Evolutionary conservation across 2,888 invertebrate genomes (phyloP).

Genomic region (Chaetogeoica ovagalla): DNA sequence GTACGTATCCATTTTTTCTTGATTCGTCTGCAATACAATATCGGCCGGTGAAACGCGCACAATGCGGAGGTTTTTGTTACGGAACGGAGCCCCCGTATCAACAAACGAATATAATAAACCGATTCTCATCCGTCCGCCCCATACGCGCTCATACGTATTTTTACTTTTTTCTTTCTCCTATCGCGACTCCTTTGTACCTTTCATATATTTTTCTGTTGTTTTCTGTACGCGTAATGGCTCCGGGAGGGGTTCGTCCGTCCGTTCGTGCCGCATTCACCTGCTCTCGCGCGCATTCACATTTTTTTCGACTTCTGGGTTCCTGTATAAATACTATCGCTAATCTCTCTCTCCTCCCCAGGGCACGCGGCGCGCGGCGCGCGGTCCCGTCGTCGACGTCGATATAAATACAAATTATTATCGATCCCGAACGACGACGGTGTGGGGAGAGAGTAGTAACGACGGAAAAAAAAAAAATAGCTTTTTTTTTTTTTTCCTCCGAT

Average conservation of each 20-base stretch:
- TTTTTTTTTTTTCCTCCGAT: no score
- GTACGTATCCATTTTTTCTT: conserved; percentile 18
- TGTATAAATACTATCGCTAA: conserved; percentile 33
- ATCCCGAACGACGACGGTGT: conserved; percentile 17
- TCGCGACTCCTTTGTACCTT: conserved; percentile 41
- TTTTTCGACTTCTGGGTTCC: conserved; percentile 43
- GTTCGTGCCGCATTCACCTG: conserved; percentile 44
- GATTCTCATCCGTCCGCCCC: conserved; percentile 2
- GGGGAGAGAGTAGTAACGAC: no score
- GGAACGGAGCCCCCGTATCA: conserved; percentile 24
- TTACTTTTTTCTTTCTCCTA: neutral
- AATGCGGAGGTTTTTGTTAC: conserved; percentile 8
- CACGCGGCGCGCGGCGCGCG: neutral
- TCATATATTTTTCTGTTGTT: conserved; percentile 32
- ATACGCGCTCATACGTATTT: conserved; percentile 6
- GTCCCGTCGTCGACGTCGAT: conserved; percentile 33
- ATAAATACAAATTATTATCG: conserved; percentile 52
- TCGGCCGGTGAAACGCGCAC: conserved; percentile 3
- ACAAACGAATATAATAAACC: conserved; percentile 39
- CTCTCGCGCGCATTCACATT: conserved; percentile 19
- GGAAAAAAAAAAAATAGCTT: conserved; percentile 42
- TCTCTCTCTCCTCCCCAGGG: conserved; percentile 45
- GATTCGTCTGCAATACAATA: conserved; percentile 36
- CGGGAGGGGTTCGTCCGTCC: conserved; percentile 15
- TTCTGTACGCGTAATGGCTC: conserved; percentile 40